Evolutionary conservation across 2,113 vertebrate species (phyloP).

Genomic region (Pleuronectes platessa): DNA sequence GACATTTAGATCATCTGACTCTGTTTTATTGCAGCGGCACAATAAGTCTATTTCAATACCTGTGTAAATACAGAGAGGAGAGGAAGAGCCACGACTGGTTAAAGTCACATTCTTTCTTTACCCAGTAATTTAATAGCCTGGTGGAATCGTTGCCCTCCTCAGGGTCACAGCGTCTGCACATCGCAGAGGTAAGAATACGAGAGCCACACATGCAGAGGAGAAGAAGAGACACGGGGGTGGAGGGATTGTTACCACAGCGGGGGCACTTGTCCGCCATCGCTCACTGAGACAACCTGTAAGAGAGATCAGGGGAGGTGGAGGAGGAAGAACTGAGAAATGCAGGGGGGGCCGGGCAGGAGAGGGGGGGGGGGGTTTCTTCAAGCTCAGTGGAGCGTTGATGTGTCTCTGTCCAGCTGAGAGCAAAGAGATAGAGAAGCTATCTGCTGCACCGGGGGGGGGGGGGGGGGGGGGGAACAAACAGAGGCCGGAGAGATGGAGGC

Average conservation of each 20-base stretch:
- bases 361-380: constrained; percentile 31
- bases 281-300: constrained; percentile 49
- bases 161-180: constrained; percentile 8
- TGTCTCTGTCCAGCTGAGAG: constrained; percentile 72
- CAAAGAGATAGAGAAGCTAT: constrained; percentile 62
- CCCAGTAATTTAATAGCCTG: background rate
- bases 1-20: too few relatives aligned
- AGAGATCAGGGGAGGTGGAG: constrained; percentile 53
- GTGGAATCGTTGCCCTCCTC: background rate
- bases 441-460: constrained; percentile 43
- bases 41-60: too few relatives aligned
- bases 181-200: background rate
- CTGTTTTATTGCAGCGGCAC: too few relatives aligned
- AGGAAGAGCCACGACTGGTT: too few relatives aligned
- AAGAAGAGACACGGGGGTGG: constrained; percentile 10
- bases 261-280: constrained; percentile 61
- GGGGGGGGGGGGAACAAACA: constrained; percentile 14
- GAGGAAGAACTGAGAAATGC: constrained; percentile 31
- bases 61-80: too few relatives aligned
- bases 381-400: constrained; percentile 63
- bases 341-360: constrained; percentile 5
- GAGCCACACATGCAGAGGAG: constrained; percentile 28
- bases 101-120: background rate
- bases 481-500: constrained; percentile 15
- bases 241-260: constrained; percentile 59